phyloP scores from a whole-genome alignment of 2,888 invertebrate genomes.

The Craniophora ligustri region DNA sequence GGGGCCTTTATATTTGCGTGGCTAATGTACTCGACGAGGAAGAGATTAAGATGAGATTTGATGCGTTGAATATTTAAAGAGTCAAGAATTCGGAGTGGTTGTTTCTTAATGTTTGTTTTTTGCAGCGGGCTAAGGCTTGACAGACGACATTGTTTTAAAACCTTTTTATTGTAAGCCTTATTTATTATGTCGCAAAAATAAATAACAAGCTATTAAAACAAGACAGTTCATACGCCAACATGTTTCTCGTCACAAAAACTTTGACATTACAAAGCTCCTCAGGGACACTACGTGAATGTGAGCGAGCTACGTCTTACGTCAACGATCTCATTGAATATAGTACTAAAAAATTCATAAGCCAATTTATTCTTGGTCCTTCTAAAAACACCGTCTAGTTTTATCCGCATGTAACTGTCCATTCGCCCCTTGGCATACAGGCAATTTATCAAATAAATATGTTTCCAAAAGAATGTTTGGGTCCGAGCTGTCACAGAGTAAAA shows the following conservation, averaged over 20 bases:
- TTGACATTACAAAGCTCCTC: conserved; percentile 1
- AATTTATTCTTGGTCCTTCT: conserved; percentile 31
- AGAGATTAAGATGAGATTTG: conserved; percentile 36
- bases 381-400: conserved; percentile 29
- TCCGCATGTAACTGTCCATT: conserved; percentile 39
- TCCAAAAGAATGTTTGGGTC: conserved; percentile 32
- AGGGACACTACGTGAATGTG: no score
- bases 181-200: no score
- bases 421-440: conserved; percentile 24
- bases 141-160: no score
- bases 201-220: background rate
- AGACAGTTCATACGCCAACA: background rate
- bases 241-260: background rate
- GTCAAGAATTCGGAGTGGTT: no score
- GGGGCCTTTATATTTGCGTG: conserved; percentile 35
- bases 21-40: conserved; percentile 32
- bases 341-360: conserved; percentile 35
- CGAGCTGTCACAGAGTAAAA: conserved; percentile 53
- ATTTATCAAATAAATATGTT: conserved; percentile 58
- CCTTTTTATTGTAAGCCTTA: no score
- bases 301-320: conserved; percentile 9
- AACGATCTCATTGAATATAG: conserved; percentile 29
- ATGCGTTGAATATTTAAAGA: conserved; percentile 26
- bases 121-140: no score
- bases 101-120: no score